These are phyloP conservation scores for Hermaeophaga mercurialis DNA, from an alignment of 2,888 invertebrate species.

Conservation along the genomic window DNA sequence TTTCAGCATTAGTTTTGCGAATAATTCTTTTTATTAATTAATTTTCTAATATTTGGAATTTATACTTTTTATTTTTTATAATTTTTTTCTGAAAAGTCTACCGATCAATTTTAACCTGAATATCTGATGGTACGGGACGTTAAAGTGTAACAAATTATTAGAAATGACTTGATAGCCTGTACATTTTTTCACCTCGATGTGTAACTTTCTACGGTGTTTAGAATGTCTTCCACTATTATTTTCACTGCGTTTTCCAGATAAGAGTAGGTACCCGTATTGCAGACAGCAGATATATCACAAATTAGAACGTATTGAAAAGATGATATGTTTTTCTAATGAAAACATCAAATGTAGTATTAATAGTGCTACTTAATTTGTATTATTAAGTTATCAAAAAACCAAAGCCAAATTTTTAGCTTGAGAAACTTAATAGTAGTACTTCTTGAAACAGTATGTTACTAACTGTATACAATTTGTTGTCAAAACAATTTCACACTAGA, in stretches of 20 bases:
- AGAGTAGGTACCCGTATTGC: background rate
- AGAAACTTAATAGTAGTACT: too few species aligned
- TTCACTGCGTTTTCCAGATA: background rate
- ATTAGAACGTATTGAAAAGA: background rate
- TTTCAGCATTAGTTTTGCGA: too few species aligned
- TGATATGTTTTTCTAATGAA: too few species aligned
- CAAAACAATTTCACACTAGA: slow-evolving; percentile 4
- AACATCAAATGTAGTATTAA: too few species aligned
- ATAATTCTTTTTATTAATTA: too few species aligned
- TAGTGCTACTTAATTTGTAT: too few species aligned
- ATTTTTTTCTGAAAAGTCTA: too few species aligned
- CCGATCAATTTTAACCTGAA: background rate
- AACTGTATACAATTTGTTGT: background rate
- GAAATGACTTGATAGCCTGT: background rate
- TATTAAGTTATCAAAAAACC: too few species aligned
- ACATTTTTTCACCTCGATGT: slow-evolving; percentile 1
- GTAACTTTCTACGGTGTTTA: background rate
- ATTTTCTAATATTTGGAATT: too few species aligned
- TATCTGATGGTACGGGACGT: background rate
- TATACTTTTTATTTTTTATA: too few species aligned
- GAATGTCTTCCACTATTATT: background rate
- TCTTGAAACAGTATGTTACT: background rate
- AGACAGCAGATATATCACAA: background rate
- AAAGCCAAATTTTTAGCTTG: too few species aligned
- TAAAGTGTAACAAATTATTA: slow-evolving; percentile 4